A percentile compares a stretch with the other conserved stretches of the same genome.
These are phyloP conservation scores for Dendrolimus punctatus DNA, from an alignment of 1,140 invertebrate species.

Conservation along the genomic window DNA sequence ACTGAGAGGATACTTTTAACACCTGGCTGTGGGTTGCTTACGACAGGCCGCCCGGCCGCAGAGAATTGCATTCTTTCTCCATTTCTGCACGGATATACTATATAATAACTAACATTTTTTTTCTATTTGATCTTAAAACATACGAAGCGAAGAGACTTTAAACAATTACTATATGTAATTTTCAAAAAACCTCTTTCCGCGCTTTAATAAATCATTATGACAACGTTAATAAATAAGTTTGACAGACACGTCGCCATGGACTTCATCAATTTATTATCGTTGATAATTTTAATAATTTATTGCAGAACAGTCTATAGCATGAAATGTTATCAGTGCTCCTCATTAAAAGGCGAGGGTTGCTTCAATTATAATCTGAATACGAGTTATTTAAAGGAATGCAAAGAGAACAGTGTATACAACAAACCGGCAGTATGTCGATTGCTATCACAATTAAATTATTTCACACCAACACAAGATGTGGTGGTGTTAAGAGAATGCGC, in stretches of 20 bases:
- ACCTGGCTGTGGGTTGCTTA: too few relatives aligned
- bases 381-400: conserved; percentile 35
- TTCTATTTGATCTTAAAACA: too few relatives aligned
- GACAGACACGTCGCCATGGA: background rate
- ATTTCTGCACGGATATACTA: too few relatives aligned
- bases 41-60: too few relatives aligned
- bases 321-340: conserved; percentile 54
- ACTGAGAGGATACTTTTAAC: too few relatives aligned
- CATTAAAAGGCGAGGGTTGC: conserved; percentile 29
- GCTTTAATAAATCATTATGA: background rate
- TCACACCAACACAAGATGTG: conserved; percentile 32
- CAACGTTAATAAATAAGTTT: conserved; percentile 1
- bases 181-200: background rate
- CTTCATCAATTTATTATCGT: conserved; percentile 3
- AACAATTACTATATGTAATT: background rate
- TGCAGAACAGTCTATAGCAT: conserved; percentile 18
- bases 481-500: conserved; percentile 45
- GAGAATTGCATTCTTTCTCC: too few relatives aligned
- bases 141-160: too few relatives aligned
- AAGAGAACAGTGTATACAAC: conserved; percentile 8
- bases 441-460: conserved; percentile 43
- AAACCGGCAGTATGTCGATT: conserved; percentile 13
- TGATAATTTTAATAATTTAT: conserved; percentile 13
- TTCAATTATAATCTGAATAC: conserved; percentile 33
- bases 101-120: too few relatives aligned